Evolutionary conservation across 1,140 invertebrate genomes (phyloP).

Genomic region (Cotesia vestalis): DNA sequence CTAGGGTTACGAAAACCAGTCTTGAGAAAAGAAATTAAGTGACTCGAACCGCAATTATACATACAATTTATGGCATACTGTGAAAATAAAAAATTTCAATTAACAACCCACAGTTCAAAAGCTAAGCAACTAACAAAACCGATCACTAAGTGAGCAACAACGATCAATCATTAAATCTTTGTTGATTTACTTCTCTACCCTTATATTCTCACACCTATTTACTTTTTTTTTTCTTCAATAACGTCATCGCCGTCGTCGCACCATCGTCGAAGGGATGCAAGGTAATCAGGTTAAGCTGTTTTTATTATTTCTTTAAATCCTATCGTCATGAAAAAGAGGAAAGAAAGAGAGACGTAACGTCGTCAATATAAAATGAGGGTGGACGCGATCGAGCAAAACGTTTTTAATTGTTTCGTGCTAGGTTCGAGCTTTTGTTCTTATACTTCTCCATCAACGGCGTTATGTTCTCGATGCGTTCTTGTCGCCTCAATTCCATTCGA

Average conservation of each 20-base stretch:
- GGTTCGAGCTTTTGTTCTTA: slow-evolving; percentile 59
- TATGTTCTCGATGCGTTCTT: slow-evolving; percentile 23
- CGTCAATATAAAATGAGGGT: slow-evolving; percentile 28
- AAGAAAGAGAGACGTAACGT: slow-evolving; percentile 24
- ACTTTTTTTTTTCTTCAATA: slow-evolving; percentile 7
- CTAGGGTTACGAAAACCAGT: too few species aligned
- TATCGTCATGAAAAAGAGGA: slow-evolving; percentile 28
- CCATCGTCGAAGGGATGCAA: slow-evolving; percentile 31
- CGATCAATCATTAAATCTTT: slow-evolving; percentile 62
- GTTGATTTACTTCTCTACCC: slow-evolving; percentile 46
- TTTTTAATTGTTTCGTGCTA: slow-evolving; percentile 66
- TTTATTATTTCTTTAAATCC: background rate
- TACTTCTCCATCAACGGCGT: slow-evolving; percentile 22
- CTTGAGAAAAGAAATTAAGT: too few species aligned
- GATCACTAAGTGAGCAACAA: slow-evolving; percentile 51
- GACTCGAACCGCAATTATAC: too few species aligned
- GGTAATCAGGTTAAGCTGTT: slow-evolving; percentile 38
- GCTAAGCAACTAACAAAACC: slow-evolving; percentile 15
- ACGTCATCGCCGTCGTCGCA: slow-evolving; percentile 28
- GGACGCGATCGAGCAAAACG: slow-evolving; percentile 64
- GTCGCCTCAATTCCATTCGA: slow-evolving; percentile 29
- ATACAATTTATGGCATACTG: too few species aligned
- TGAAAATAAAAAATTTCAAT: background rate
- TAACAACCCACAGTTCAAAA: background rate
- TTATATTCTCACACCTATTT: background rate